Base-by-base conservation (phyloP, 2,797 vertebrate genomes). In the Lagocephalus sceleratus region DNA sequence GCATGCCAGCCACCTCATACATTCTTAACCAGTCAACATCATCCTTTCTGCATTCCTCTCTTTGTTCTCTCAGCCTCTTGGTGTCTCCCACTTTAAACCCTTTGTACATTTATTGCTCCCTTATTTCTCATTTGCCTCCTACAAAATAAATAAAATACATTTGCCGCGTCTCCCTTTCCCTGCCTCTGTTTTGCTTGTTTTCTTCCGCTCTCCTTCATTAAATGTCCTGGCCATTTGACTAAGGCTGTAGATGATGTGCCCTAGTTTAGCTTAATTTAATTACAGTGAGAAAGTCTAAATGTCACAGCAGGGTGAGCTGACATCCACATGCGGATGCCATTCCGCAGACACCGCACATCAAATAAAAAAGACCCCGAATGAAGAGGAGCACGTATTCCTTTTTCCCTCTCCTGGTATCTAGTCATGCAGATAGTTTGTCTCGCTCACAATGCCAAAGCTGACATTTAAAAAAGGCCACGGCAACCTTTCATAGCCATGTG, bases 21-120 rank as follows among this genome's bases (percentile, higher is more conserved):
- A 84, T 84, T 79, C 83, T 81, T 79, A 84, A 82, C 65, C 58
- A 60, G 74, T 79, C 81, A 56, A 78, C 78, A 82, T 73, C 69
- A 57, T 67, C 57, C 61, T 45, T 58, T 70, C 66, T 67, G 45
- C 54, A 51, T 78, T 66, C 67, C 60, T 52, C 26, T 20, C 35
- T 39, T 26, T 54, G 23, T 51, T 65, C 21, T 50, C 51, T 60
- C 39, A 20, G 22, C 20, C 20, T 39, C 43, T 32, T 54, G 32
- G 7, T 47, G 26, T 41, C 11, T 41, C 15, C 57, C 21, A 20
- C 21, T 56, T 48, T 14, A 15, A 15, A 10, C 49, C 22, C 14
- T 22, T 6, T 48, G 39, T 22, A 42, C 21, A 53, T 23, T 63
- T 32, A 44, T 68, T 54, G 45, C 64, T 57, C 60, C 42, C 46